Evolutionary conservation across 1,140 invertebrate species (phyloP), one percentile per base, ranked within the genome.

Genomic region (Drosophila tani): DNA sequence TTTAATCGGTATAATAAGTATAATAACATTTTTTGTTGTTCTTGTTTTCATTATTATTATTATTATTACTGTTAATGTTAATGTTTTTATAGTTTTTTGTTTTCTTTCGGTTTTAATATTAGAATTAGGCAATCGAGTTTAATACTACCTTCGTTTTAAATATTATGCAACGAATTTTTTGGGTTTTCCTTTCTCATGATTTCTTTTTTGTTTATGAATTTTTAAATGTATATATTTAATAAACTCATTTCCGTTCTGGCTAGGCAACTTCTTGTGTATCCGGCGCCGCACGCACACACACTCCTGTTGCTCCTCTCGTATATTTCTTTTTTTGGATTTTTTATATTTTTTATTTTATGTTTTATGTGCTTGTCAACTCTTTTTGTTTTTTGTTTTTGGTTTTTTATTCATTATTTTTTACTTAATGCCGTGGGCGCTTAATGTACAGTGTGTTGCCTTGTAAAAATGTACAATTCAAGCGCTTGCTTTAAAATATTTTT

Each of bases 101-200:
- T 73, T 53, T 73, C 65, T 74, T 81, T 81, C 58, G 62, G 76
- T 79, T 86, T 91, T 91, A 88, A 91, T 91, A 91, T 91, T 91
- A 92, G 91, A 91, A 91, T 92, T 92, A 92, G 91, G 91, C 91
- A 92, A 92, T 92, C 91, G 86, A 91, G 90, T 91, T 80, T 90
- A 91, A 91, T 91, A 87, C 87, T 91, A 87, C 87, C 87, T 87
- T 86, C 87, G 87, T 87, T 91, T 91, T 91, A 91, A 87, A 91
- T 91, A 87, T 87, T 87, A 91, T 91, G 86, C 82, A 91, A 91
- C 86, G 86, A 91, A 86, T 91, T 77, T 77, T 77, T 77, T 77
- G 84, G 71, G 78, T 77, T 85, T 82, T 64, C 40, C 53, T 75
- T 62, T 38, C 63, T 68, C 56, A 69, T 75, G 70, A 75, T 73